Base-by-base conservation (phyloP, 2,888 invertebrate species). In the Drosophila infuscata region DNA sequence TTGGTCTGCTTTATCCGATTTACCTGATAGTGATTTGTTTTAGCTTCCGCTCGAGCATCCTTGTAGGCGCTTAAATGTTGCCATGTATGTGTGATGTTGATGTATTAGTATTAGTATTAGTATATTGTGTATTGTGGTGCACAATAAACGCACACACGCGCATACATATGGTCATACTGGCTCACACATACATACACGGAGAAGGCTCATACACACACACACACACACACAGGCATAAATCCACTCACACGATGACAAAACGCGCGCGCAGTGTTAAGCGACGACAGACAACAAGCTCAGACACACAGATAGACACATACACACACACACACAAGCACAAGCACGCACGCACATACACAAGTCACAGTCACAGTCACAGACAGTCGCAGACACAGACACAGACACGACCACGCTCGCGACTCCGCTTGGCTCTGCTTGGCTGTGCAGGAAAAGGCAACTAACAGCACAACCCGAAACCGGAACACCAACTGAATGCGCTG, bases 391-490 rank as follows among this genome's bases (percentile, higher is more conserved):
- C 67, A 71, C 74, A 68, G 58, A 51, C 70, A 82, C 79, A 63
- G 74, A 67, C 62, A 63, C 76, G 79, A 75, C 75, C 70, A 69
- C 79, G 83, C 57, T 81, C 87, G 76, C 82, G 83, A 71, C 70
- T 69, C 71, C 65, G 80, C 81, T 83, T 83, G 58, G 69, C 68
- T 77, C 77, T 73, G 74, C 70, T 79, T 79, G 60, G 69, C 81
- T 83, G 81, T 85, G 88, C 91, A 92, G 92, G 91, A 92, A 93
- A 93, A 93, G 93, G 92, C 93, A 93, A 92, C 93, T 92, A 92
- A 93, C 93, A 93, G 93, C 93, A 93, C 93, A 93, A 93, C 93
- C 93, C 93, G 93, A 93, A 93, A 93, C 93, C 93, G 93, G 93
- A 93, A 93, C 93, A 93, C 93, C 93, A 93, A 93, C 93, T 93